Evolutionary conservation across 1,140 invertebrate genomes (phyloP).

Genomic region (Sycophila sp.): DNA sequence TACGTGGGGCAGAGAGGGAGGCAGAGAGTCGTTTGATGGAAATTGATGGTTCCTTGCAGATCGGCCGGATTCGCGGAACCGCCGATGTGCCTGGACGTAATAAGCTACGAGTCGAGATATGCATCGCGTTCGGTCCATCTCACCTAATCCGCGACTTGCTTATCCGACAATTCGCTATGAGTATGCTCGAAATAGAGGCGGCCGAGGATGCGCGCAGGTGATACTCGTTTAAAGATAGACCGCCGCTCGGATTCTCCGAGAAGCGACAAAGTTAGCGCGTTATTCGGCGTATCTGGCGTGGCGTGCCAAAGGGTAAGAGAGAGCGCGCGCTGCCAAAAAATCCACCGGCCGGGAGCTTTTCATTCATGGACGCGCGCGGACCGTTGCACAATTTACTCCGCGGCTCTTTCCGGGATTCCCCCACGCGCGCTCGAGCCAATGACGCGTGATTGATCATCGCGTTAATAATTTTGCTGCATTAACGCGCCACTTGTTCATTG

Average conservation of each 20-base stretch:
- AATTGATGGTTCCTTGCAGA: neutral
- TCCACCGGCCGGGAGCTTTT: neutral
- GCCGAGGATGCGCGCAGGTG: neutral
- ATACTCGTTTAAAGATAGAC: neutral
- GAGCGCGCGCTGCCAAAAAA: neutral
- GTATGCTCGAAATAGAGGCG: neutral
- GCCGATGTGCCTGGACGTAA: too few species aligned
- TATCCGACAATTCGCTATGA: neutral
- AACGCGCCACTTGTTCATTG: too few species aligned
- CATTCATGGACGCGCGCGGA: constrained; percentile 12
- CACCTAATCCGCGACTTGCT: too few species aligned
- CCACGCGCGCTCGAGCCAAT: too few species aligned
- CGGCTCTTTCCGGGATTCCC: too few species aligned
- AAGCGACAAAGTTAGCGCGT: neutral
- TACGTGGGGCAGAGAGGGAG: neutral
- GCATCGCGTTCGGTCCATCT: too few species aligned
- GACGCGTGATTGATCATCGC: too few species aligned
- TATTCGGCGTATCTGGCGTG: constrained; percentile 7
- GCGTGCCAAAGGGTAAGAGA: constrained; percentile 8
- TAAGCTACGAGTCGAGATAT: too few species aligned
- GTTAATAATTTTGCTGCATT: too few species aligned
- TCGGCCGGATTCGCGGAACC: too few species aligned
- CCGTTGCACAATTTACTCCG: too few species aligned
- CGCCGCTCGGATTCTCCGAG: neutral
- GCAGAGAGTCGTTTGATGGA: neutral